Conservation (phyloP, 2,888 invertebrate species). For the Leptinotarsa haldemani region DNA sequence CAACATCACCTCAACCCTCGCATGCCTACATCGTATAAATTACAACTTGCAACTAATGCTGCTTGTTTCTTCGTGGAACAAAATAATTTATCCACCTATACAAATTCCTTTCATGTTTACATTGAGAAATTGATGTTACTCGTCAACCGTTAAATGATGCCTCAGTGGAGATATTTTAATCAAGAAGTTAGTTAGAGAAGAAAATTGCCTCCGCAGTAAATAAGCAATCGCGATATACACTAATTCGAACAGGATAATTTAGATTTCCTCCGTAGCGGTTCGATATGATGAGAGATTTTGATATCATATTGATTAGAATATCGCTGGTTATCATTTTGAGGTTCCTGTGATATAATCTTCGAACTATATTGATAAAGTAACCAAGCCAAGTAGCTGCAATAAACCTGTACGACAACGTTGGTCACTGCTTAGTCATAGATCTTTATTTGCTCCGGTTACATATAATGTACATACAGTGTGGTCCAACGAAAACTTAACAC, state of each 20-base stretch:
- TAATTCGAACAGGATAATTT: neutral
- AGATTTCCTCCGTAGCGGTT: neutral
- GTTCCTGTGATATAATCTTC: too few relatives aligned
- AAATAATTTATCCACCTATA: constrained; percentile 10
- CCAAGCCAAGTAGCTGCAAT: too few relatives aligned
- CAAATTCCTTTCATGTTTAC: constrained; percentile 10
- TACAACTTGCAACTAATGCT: neutral
- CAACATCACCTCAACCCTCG: neutral
- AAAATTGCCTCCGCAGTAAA: constrained; percentile 1
- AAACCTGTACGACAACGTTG: too few relatives aligned
- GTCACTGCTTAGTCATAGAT: too few relatives aligned
- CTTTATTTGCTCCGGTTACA: too few relatives aligned
- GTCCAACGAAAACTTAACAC: too few relatives aligned
- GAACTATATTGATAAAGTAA: too few relatives aligned
- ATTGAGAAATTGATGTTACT: constrained; percentile 16
- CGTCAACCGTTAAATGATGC: constrained; percentile 23
- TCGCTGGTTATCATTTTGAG: too few relatives aligned
- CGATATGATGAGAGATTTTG: neutral
- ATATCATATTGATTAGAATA: neutral
- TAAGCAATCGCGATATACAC: neutral
- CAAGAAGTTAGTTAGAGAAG: constrained; percentile 23
- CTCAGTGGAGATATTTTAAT: constrained; percentile 18
- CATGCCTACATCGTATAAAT: constrained; percentile 5
- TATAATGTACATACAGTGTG: too few relatives aligned
- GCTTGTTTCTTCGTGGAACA: neutral